A percentile compares a stretch with the other conserved stretches of the same genome.
These are phyloP conservation scores for Triplophysa yarkandensis DNA, from an alignment of 2,797 vertebrate species.

Conservation along the genomic window DNA sequence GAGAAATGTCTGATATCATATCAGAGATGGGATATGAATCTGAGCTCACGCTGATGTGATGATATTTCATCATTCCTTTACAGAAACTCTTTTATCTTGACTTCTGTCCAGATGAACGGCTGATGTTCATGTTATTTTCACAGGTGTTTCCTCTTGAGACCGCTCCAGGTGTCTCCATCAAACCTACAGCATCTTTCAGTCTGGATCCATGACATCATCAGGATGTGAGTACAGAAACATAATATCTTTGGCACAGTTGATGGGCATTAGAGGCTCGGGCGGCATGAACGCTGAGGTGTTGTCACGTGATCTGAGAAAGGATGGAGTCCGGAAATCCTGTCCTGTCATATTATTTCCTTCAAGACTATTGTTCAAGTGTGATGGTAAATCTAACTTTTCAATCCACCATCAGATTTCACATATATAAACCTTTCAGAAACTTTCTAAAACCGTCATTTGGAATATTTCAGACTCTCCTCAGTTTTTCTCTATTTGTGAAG, in stretches of 20 bases:
- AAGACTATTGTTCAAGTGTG: slow-evolving; percentile 46
- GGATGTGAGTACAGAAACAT: slow-evolving; percentile 28
- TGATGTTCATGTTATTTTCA: slow-evolving; percentile 8
- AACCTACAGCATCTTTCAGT: slow-evolving; percentile 8
- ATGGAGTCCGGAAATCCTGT: slow-evolving; percentile 48
- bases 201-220: slow-evolving; percentile 16
- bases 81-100: slow-evolving; percentile 11
- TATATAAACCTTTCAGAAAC: neutral
- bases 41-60: neutral
- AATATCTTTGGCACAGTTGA: slow-evolving; percentile 5
- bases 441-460: neutral
- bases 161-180: slow-evolving; percentile 39
- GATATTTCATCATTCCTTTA: slow-evolving; percentile 2
- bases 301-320: slow-evolving; percentile 20
- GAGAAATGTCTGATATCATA: neutral
- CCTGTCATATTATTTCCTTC: slow-evolving; percentile 50
- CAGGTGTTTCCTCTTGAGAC: slow-evolving; percentile 51
- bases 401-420: neutral
- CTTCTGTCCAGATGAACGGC: slow-evolving; percentile 12
- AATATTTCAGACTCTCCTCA: neutral
- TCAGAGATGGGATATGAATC: slow-evolving; percentile 15
- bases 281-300: neutral
- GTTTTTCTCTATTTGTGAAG: neutral
- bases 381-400: slow-evolving; percentile 2
- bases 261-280: neutral